These are phyloP conservation scores for Lagopus muta DNA, from an alignment of 2,113 vertebrate species.

Conservation along the genomic window DNA sequence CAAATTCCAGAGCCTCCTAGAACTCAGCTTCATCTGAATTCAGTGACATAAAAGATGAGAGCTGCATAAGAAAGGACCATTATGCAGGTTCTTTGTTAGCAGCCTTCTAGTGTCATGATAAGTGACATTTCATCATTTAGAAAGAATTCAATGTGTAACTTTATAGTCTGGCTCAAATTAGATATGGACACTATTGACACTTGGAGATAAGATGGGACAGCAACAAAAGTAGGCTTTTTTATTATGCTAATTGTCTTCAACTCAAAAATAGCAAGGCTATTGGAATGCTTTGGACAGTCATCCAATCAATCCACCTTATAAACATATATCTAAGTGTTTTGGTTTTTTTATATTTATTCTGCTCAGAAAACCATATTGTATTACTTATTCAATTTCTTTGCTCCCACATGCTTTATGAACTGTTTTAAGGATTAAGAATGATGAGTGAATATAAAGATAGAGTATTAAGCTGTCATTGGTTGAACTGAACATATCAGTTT, in stretches of 20 bases:
- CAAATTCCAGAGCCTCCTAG: neutral
- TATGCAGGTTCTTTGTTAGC: neutral
- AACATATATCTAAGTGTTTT: neutral
- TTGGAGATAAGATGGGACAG: neutral
- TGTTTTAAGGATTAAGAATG: neutral
- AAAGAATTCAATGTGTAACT: neutral
- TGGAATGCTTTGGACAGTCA: neutral
- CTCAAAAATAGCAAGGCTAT: neutral
- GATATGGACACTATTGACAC: neutral
- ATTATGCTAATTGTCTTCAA: neutral
- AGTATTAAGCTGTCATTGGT: neutral
- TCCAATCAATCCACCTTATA: neutral
- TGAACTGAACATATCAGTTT: neutral
- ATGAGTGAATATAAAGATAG: neutral
- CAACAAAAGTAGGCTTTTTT: neutral
- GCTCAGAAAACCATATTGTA: neutral
- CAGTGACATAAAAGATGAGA: neutral
- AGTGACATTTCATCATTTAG: conserved; percentile 29
- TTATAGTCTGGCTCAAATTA: neutral
- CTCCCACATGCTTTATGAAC: neutral
- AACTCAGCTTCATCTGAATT: neutral
- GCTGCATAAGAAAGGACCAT: neutral
- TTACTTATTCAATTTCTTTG: neutral
- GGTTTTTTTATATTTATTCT: neutral
- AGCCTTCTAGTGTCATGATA: neutral